These are phyloP conservation scores for Acronicta leporina DNA, from an alignment of 2,888 invertebrate genomes.

Conservation along the genomic window DNA sequence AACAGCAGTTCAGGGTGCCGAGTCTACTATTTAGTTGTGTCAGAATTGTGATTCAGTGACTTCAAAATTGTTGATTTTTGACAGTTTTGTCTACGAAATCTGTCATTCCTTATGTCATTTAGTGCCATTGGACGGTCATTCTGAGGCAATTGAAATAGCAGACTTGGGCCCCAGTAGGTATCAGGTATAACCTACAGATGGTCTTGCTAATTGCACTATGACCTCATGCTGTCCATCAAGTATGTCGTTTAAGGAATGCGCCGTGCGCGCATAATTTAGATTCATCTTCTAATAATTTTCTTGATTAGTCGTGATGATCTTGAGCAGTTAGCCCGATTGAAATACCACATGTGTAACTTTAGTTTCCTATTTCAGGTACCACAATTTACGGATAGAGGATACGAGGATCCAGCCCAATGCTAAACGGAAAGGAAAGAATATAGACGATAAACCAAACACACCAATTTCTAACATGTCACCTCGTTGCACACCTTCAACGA, in stretches of 20 bases:
- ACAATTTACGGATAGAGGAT: constrained; percentile 84
- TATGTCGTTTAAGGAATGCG: constrained; percentile 53
- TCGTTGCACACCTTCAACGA: constrained; percentile 78
- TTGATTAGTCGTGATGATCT: constrained; percentile 46
- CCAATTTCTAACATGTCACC: constrained; percentile 80
- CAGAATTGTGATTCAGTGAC: too few relatives aligned
- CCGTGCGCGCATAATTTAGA: constrained; percentile 55
- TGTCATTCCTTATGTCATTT: too few relatives aligned
- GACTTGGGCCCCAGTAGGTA: too few relatives aligned
- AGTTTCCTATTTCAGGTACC: constrained; percentile 81
- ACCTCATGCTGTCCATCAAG: constrained; percentile 60
- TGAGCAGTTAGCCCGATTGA: constrained; percentile 49
- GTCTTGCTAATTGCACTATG: constrained; percentile 53
- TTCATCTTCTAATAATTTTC: constrained; percentile 57
- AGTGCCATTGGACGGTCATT: too few relatives aligned
- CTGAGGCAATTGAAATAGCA: too few relatives aligned
- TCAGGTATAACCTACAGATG: constrained; percentile 51
- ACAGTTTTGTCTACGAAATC: too few relatives aligned
- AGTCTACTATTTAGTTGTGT: too few relatives aligned
- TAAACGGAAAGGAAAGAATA: constrained; percentile 83
- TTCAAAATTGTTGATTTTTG: too few relatives aligned
- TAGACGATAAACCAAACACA: constrained; percentile 81
- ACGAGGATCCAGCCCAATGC: constrained; percentile 84
- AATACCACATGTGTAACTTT: constrained; percentile 79
- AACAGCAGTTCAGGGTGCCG: too few relatives aligned